Base-by-base conservation (phyloP, 35 echinoderm and acorn worm genomes). In the Nesometra sesokonis region DNA sequence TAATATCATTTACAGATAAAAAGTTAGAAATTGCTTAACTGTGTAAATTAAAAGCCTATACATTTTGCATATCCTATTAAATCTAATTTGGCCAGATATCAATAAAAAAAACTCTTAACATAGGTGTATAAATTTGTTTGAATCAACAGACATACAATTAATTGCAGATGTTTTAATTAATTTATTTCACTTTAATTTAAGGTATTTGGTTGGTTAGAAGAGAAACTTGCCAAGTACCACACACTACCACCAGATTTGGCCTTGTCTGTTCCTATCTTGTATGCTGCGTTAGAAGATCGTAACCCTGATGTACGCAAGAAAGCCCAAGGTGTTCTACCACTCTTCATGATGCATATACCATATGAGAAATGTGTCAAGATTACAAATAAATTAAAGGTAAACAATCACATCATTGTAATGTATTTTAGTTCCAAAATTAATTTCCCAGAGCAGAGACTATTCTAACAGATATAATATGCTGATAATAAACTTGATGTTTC, bases 221-320 rank as follows among this genome's bases (percentile, higher is more conserved):
- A 79, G 78, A 90, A 84, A 47, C 85, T 99, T 13, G 87, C 86
- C 77, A 99, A 99, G 82, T 94, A 91, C 85, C 78, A 90, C 17
- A 89, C 92, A 0, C 37, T 99, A 32, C 96, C 96, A 5, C 2
- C 80, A 15, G 96, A 99, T n/a, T 87, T 99, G 8, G 84, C 86
- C 37, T 85, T 84, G 81, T 86, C 83, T 5, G 88, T 94, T 0
- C 96, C 92, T 7, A 57, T 80, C 35, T 86, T 94, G 76, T 94
- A 92, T 32, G 39, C 90, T 77, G 93, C 88, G 5, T 85, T 99
- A 79, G 96, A 99, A 47, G 96, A 99, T 38, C 82, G 96, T 37
- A 99, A 88, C 84, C 92, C 89, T 32, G 96, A 99, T 82, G 96
- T 99, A 11, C 86, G 96, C 84, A 99, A 99, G 88, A 93, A 99